Evolutionary conservation across 2,888 invertebrate species (phyloP), one percentile per base, ranked within the genome.

Genomic region (Gastrophysa polygoni): DNA sequence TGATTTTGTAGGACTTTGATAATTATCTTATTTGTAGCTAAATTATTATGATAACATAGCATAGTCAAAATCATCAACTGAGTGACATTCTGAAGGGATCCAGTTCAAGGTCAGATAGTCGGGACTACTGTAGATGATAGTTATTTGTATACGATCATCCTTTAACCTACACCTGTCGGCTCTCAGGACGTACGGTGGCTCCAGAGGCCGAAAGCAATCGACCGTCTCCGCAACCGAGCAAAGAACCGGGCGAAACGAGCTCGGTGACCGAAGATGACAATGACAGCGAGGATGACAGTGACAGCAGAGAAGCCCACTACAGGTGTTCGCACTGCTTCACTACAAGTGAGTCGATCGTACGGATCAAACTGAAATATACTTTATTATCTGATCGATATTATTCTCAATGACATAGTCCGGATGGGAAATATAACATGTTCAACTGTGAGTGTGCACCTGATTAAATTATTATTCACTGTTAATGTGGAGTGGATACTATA

Each of bases 231-330:
- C 89, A 86, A 80, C 86, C 88, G 20, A 78, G 78, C 61, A 90
- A 89, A 80, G 90, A 89, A 80, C 83, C 82, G 24, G 87, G 87
- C 66, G 90, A 90, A 80, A 90, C 89, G 77, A 90, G 89, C 82
- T 92, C 92, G 63, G 91, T 92, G 64, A 92, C 92, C 57, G 92
- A 92, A 81, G 92, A 92, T 61, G 81, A 96, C 80, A 93, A 93
- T 83, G 73, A 73, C 59, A 96, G 96, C 69, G 96, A 96, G 80
- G 95, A 96, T 81, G 96, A 96, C 81, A 95, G 95, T 81, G 96
- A 96, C 83, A 95, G 94, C 61, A 87, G 95, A 78, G 93, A 95
- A 77, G 89, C 94, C 72, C 91, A 86, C 51, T 87, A 87, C 74
- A 83, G 88, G 51, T 92, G 92, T 74, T 87, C 89, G 67, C 90